Percentiles rank a stretch among this genome's conserved stretches.
Conservation (phyloP, 2,113 vertebrate species). For the Loxodonta africana region DNA sequence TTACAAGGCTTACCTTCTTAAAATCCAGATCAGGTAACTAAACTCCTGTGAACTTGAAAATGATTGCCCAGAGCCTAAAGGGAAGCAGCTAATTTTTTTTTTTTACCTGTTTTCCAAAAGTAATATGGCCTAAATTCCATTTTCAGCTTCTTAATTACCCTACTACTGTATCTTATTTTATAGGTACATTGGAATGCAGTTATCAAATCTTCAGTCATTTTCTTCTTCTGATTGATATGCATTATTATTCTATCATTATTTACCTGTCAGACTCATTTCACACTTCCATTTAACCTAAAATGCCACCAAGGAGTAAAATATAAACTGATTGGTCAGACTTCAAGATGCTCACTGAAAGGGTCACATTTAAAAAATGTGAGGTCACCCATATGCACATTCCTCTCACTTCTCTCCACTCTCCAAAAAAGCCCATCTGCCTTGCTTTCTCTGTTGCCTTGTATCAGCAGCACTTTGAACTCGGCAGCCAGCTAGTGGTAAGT, state of each 20-base stretch:
- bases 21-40: background rate
- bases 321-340: background rate
- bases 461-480: background rate
- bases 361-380: background rate
- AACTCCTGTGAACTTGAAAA: conserved; percentile 11
- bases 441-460: background rate
- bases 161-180: background rate
- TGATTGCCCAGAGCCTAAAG: background rate
- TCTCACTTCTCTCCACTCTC: background rate
- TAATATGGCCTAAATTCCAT: background rate
- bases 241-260: background rate
- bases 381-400: background rate
- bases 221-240: background rate
- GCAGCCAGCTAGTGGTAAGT: background rate
- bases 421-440: background rate
- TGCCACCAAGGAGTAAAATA: background rate
- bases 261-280: background rate
- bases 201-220: background rate
- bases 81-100: background rate
- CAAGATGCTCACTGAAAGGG: background rate
- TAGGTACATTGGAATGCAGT: background rate
- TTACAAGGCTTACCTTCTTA: background rate
- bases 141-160: conserved; percentile 3
- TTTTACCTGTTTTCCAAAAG: background rate
- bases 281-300: background rate